Conservation (phyloP, 2,888 invertebrate species). For the Agapetus fuscipes region DNA sequence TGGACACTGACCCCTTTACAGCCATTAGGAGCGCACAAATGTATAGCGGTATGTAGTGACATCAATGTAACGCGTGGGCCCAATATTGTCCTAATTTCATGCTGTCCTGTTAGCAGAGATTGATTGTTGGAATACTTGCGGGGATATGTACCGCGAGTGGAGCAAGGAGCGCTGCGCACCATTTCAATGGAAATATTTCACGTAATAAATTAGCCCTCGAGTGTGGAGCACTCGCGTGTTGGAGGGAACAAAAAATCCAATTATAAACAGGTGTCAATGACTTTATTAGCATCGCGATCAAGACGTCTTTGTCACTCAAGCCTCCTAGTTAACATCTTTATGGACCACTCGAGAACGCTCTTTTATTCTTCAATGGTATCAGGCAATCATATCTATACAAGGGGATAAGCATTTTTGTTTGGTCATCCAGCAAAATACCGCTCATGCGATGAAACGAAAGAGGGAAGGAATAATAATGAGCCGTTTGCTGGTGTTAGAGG, state of each 20-base stretch:
- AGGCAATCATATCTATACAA: slow-evolving; percentile 4
- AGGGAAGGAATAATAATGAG: slow-evolving; percentile 16
- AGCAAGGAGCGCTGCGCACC: too few relatives aligned
- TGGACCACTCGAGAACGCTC: slow-evolving; percentile 3
- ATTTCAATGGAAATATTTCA: too few relatives aligned
- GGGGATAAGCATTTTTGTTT: slow-evolving; percentile 12
- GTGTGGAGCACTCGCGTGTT: too few relatives aligned
- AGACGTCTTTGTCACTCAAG: slow-evolving; percentile 2
- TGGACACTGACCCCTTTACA: slow-evolving; percentile 20
- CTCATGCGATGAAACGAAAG: not conserved
- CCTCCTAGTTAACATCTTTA: slow-evolving; percentile 1
- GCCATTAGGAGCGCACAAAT: slow-evolving; percentile 13
- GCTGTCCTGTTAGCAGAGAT: slow-evolving; percentile 3
- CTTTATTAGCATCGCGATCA: slow-evolving; percentile 1
- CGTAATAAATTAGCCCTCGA: too few relatives aligned
- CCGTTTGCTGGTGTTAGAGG: slow-evolving; percentile 4
- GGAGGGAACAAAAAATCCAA: not conserved
- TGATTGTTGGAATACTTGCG: too few relatives aligned
- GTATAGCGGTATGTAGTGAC: slow-evolving; percentile 8
- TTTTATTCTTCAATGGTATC: slow-evolving; percentile 3
- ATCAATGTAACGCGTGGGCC: slow-evolving; percentile 12
- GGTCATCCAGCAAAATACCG: slow-evolving; percentile 9
- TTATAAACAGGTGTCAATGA: not conserved
- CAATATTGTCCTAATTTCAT: slow-evolving; percentile 3
- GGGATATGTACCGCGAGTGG: too few relatives aligned